Base-by-base conservation (phyloP, 2,797 vertebrate species). In the Arrhamphus sclerolepis region DNA sequence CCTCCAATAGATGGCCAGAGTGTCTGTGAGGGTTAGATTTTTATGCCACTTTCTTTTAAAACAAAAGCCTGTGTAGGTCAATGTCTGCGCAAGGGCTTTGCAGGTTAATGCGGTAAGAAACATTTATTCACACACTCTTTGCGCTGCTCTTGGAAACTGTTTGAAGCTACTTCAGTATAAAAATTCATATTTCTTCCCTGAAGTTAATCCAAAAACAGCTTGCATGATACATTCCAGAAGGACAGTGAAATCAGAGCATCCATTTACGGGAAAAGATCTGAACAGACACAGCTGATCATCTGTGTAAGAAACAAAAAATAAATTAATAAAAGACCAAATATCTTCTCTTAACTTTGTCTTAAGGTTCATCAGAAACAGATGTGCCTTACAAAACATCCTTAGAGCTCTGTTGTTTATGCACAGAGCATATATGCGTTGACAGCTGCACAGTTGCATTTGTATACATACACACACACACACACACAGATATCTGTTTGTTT, bases 321-420 rank as follows among this genome's bases (percentile, higher is more conserved):
- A 34, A 57, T 10, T 51, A 56, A 65, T 54, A 59, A 66, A 70
- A 49, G 51, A 80, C 40, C 39, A 71, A 81, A 75, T 65, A 71
- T 75, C 64, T 73, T 57, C 26, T 49, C 29, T 77, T 77, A 40
- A 68, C 64, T 76, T 72, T 80, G 62, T 79, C 40, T 49, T 19
- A 56, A 69, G 43, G 55, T 56, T 81, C 69, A 84, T 83, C 44
- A 74, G 56, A 89, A 89, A 79, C 83, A 87, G 75, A 86, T 89
- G 87, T 80, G 70, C 70, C 59, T 62, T 62, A 24, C 61, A 41
- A 71, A 74, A 76, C 68, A 56, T 75, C 42, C 49, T 69, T 13
- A 64, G 68, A 62, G 28, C 41, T 41, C 20, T 28, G 52, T 67
- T 71, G 56, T 81, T 81, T 50, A 54, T 62, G 53, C 21, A 29